Conservation (phyloP, 2,888 invertebrate species). For the Lepidochrysops patricia region DNA sequence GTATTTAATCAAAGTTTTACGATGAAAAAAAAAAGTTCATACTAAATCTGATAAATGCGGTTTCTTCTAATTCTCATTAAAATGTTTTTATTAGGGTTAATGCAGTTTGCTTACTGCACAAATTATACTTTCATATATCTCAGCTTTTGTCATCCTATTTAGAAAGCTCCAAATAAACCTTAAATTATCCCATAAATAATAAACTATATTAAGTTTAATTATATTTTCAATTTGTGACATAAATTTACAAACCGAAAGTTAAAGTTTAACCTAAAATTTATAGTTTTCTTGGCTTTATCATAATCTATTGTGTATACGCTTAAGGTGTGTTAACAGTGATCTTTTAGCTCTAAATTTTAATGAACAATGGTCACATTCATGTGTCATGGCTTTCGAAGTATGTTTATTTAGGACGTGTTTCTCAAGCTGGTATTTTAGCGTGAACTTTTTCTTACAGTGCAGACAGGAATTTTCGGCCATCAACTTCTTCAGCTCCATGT, state of each 20-base stretch:
- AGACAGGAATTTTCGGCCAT: slow-evolving; percentile 55
- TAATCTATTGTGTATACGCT: slow-evolving; percentile 57
- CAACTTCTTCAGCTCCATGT: slow-evolving; percentile 54
- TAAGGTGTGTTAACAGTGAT: slow-evolving; percentile 49
- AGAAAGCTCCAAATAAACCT: background rate
- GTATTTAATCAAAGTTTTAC: too few species aligned
- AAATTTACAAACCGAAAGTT: background rate
- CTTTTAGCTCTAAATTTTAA: slow-evolving; percentile 58
- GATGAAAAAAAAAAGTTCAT: too few species aligned
- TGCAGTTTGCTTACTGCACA: too few species aligned
- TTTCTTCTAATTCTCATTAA: too few species aligned
- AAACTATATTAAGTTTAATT: background rate
- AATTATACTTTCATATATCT: too few species aligned
- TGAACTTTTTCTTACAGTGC: slow-evolving; percentile 61
- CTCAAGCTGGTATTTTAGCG: slow-evolving; percentile 42
- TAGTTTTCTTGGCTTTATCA: slow-evolving; percentile 32
- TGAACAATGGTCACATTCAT: slow-evolving; percentile 53
- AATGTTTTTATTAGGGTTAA: too few species aligned
- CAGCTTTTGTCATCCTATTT: background rate
- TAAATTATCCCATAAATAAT: background rate
- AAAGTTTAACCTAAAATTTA: background rate
- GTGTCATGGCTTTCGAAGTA: slow-evolving; percentile 49
- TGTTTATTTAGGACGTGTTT: slow-evolving; percentile 60
- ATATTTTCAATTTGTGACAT: background rate
- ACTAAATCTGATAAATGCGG: too few species aligned